phyloP scores from a whole-genome alignment of 2,888 invertebrate species.

The Morpho achilles region DNA sequence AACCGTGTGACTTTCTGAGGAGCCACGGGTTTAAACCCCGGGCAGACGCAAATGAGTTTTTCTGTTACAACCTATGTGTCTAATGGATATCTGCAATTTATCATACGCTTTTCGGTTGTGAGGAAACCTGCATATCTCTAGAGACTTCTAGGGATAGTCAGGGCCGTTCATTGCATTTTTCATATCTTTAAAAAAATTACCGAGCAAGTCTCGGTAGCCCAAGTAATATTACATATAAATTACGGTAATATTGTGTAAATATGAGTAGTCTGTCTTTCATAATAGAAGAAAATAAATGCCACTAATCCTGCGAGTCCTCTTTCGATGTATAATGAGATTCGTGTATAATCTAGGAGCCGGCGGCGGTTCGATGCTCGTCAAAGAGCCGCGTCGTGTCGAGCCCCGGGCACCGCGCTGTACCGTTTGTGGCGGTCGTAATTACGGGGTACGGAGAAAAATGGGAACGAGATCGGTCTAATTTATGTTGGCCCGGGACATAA shows the following conservation, averaged over 20 bases:
- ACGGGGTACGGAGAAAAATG: slow-evolving; percentile 14
- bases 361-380: slow-evolving; percentile 23
- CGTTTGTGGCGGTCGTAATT: slow-evolving; percentile 18
- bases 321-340: slow-evolving; percentile 21
- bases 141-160: too few species aligned
- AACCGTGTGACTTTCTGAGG: neutral
- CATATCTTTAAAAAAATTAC: too few species aligned
- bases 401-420: slow-evolving; percentile 25
- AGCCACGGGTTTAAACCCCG: too few species aligned
- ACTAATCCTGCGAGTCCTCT: slow-evolving; percentile 18
- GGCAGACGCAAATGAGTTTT: too few species aligned
- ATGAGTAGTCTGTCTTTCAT: neutral
- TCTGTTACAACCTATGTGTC: too few species aligned
- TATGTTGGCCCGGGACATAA: slow-evolving; percentile 4
- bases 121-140: too few species aligned
- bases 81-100: too few species aligned
- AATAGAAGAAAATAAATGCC: slow-evolving; percentile 15
- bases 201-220: too few species aligned
- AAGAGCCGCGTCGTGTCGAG: slow-evolving; percentile 16
- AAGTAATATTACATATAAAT: too few species aligned
- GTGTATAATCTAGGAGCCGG: slow-evolving; percentile 26
- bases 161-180: too few species aligned
- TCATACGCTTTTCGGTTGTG: too few species aligned
- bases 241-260: neutral
- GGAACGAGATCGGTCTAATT: slow-evolving; percentile 6